These are phyloP conservation scores for Eleginops maclovinus DNA, from an alignment of 2,113 vertebrate genomes.

Conservation along the genomic window DNA sequence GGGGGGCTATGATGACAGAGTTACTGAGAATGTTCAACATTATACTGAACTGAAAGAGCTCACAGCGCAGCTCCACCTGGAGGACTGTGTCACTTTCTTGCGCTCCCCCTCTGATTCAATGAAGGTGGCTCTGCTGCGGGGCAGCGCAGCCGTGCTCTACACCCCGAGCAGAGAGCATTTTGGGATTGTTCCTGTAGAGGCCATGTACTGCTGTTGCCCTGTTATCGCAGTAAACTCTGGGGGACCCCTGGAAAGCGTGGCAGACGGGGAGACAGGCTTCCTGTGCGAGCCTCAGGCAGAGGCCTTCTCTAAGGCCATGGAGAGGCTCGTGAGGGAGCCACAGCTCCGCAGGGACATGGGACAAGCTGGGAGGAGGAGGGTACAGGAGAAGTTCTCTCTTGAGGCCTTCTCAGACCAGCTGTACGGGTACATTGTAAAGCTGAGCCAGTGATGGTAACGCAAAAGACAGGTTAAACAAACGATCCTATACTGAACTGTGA, in stretches of 20 bases:
- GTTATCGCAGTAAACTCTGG: slow-evolving; percentile 95
- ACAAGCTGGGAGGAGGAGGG: slow-evolving; percentile 89
- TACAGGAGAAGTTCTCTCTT: slow-evolving; percentile 90
- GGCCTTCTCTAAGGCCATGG: slow-evolving; percentile 91
- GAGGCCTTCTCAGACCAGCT: slow-evolving; percentile 92
- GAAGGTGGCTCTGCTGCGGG: slow-evolving; percentile 89
- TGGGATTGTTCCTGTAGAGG: slow-evolving; percentile 96
- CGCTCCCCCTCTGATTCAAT: slow-evolving; percentile 92
- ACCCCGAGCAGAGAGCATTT: slow-evolving; percentile 98
- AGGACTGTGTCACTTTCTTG: slow-evolving; percentile 89
- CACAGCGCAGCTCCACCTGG: slow-evolving; percentile 79
- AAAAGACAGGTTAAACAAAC: slow-evolving; percentile 18
- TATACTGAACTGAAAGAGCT: slow-evolving; percentile 88
- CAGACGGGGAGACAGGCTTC: slow-evolving; percentile 90
- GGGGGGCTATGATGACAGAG: slow-evolving; percentile 94
- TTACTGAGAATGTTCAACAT: slow-evolving; percentile 93
- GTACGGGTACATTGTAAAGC: slow-evolving; percentile 86
- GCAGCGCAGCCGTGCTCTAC: slow-evolving; percentile 90
- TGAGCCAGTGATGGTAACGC: slow-evolving; percentile 80
- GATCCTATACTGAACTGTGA: slow-evolving; percentile 32
- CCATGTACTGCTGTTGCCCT: slow-evolving; percentile 95
- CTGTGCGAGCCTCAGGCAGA: slow-evolving; percentile 89
- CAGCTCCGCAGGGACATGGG: slow-evolving; percentile 90
- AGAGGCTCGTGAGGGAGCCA: slow-evolving; percentile 87
- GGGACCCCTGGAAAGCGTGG: slow-evolving; percentile 93